Evolutionary conservation across 2,113 vertebrate species (phyloP), one percentile per base, ranked within the genome.

Genomic region (Austrofundulus limnaeus): DNA sequence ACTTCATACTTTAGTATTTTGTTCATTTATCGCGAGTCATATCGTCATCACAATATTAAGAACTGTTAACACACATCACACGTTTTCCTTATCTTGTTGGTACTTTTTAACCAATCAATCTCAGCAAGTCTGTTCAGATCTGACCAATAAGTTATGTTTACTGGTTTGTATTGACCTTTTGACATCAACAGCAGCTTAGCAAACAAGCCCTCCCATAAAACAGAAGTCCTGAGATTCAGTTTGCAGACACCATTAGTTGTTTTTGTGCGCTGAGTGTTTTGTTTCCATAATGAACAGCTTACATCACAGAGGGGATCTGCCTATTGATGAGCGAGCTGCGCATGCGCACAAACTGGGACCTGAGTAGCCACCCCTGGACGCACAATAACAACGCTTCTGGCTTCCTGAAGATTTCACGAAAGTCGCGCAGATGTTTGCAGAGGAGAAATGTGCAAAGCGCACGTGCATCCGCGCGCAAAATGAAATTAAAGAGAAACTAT

Each of bases 291-390:
- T 71, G 47, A 58, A 55, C 1, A 53, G 64, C 61, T 76, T 59
- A 61, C 74, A 78, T 74, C 74, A 76, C 38, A 57, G 34, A 10
- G 53, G 54, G 43, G 37, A 72, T 48, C n/a, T 65, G 55, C 17
- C 41, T 28, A 51, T 57, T 56, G 62, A 77, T 64, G 58, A 60
- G 15, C 34, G 14, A 54, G 56, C 63, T 78, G 82, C 77, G 79
- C 81, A 87, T 66, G 86, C 85, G 80, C 77, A 77, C 70, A 39
- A 31, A 49, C 53, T 23, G 55, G 76, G 68, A 64, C 53, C 52
- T 70, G 38, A 78, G 57, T 20, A 70, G 24, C 58, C 47, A 24
- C 23, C 19, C 13, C 23, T n/a, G n/a, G 9, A 17, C 28, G 54
- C 1, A 69, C 72, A 69, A 82, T 41, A 82, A 80, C 67, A 83